These are phyloP conservation scores for Melinaea marsaeus DNA, from an alignment of 2,888 invertebrate genomes.

Conservation along the genomic window DNA sequence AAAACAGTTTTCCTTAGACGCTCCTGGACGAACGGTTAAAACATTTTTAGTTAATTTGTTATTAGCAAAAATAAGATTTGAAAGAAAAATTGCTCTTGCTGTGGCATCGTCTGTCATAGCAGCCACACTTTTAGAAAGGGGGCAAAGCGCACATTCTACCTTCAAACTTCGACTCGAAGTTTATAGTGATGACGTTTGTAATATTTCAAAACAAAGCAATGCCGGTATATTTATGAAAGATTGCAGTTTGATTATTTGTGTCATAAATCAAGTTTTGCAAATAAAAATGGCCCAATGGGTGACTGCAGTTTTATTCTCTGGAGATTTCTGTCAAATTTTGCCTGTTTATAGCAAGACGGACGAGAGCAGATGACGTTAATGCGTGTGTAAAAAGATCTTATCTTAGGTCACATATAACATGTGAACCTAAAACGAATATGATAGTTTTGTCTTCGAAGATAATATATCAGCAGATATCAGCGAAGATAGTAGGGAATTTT, in stretches of 20 bases:
- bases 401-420: too few species aligned
- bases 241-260: background rate
- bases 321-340: background rate
- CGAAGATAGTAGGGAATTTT: background rate
- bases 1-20: background rate
- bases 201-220: background rate
- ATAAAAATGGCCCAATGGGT: background rate
- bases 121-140: background rate
- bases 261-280: background rate
- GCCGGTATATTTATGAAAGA: background rate
- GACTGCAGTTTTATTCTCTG: background rate
- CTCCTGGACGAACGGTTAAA: background rate
- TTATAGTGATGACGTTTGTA: background rate
- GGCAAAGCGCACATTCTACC: background rate
- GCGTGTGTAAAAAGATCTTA: too few species aligned
- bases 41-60: background rate
- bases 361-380: background rate
- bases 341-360: background rate
- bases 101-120: background rate
- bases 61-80: background rate
- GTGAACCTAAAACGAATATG: background rate
- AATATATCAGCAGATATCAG: too few species aligned
- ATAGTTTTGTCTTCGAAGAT: background rate
- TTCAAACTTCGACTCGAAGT: background rate
- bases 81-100: background rate